Percentiles rank a stretch among this genome's conserved stretches.
Evolutionary conservation across 2,888 invertebrate genomes (phyloP).

Genomic region (Parnassius glacialis): DNA sequence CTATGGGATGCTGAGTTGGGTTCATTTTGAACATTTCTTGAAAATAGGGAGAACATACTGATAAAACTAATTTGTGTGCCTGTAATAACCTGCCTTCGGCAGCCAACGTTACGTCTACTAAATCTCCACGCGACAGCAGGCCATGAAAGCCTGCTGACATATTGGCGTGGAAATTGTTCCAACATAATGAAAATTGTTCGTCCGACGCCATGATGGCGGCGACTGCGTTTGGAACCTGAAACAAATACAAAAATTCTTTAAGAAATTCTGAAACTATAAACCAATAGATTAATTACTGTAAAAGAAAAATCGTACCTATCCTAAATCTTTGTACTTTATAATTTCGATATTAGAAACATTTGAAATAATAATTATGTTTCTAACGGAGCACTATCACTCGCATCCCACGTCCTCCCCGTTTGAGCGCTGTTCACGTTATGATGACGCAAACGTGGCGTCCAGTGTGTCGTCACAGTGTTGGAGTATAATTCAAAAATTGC

Average conservation of each 20-base stretch:
- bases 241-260: conserved; percentile 28
- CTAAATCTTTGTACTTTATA: conserved; percentile 75
- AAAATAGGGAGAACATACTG: conserved; percentile 87
- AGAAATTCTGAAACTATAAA: neutral
- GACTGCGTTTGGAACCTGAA: conserved; percentile 59
- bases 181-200: conserved; percentile 87
- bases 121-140: conserved; percentile 84
- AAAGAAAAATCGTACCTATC: conserved; percentile 55
- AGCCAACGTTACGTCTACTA: conserved; percentile 86
- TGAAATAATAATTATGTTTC: conserved; percentile 61
- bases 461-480: conserved; percentile 64
- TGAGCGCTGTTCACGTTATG: conserved; percentile 67
- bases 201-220: conserved; percentile 86
- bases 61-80: conserved; percentile 86
- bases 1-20: conserved; percentile 85
- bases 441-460: conserved; percentile 72
- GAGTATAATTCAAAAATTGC: conserved; percentile 43
- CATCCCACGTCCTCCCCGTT: conserved; percentile 71
- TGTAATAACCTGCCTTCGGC: conserved; percentile 86
- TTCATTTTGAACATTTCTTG: conserved; percentile 87
- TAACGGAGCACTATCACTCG: conserved; percentile 50
- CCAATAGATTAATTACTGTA: neutral
- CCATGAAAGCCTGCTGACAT: conserved; percentile 87
- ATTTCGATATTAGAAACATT: conserved; percentile 76
- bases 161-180: conserved; percentile 88